These are phyloP conservation scores for Sclerurus mexicanus DNA, from an alignment of 2,113 vertebrate species.

Conservation along the genomic window DNA sequence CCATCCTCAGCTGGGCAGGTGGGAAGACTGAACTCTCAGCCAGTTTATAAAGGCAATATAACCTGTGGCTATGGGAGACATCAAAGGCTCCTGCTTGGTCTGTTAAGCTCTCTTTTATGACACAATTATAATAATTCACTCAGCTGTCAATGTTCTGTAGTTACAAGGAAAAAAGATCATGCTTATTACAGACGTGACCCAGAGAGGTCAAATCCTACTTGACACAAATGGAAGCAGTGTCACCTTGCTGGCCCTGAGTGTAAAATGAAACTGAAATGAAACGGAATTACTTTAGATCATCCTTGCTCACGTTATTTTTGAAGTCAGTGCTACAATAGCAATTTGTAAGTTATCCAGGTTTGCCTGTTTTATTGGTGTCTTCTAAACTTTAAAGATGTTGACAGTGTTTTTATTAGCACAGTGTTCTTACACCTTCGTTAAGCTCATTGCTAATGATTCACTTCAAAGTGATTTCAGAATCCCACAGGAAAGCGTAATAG, in stretches of 20 bases:
- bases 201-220: neutral
- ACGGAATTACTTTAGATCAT: neutral
- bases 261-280: neutral
- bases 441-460: conserved; percentile 40
- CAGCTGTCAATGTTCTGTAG: neutral
- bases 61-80: neutral
- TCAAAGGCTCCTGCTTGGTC: neutral
- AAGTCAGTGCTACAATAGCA: neutral
- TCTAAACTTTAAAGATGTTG: conserved; percentile 33
- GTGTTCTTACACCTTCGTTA: neutral
- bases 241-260: neutral
- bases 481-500: conserved; percentile 22
- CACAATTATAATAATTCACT: neutral
- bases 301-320: neutral
- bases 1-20: neutral
- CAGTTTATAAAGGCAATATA: neutral
- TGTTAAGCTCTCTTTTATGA: neutral
- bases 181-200: neutral
- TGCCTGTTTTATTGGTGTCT: conserved; percentile 32
- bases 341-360: neutral
- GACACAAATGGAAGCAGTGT: conserved; percentile 3
- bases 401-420: conserved; percentile 47
- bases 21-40: neutral
- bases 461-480: conserved; percentile 45
- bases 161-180: neutral